A percentile compares a stretch with the other conserved stretches of the same genome.
Evolutionary conservation across 2,113 vertebrate genomes (phyloP).

Genomic region (Haemorhous mexicanus): DNA sequence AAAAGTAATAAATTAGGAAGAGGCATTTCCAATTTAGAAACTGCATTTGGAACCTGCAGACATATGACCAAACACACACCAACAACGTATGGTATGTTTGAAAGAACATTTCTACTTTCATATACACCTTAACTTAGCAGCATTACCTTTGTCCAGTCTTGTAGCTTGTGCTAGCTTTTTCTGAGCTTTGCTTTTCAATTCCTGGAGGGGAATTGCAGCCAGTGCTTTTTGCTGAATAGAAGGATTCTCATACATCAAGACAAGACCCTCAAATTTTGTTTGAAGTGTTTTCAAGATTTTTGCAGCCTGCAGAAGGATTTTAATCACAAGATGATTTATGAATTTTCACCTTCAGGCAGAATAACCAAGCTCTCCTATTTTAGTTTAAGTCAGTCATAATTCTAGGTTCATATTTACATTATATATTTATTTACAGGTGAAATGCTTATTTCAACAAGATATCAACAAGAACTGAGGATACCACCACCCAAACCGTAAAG

Average conservation of each 20-base stretch:
- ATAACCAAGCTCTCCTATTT: neutral
- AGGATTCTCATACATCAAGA: conserved; percentile 85
- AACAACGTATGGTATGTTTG: neutral
- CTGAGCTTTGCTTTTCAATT: conserved; percentile 76
- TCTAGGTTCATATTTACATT: neutral
- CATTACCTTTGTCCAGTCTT: conserved; percentile 83
- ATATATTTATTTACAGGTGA: neutral
- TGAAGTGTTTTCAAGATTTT: conserved; percentile 79
- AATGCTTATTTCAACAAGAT: neutral
- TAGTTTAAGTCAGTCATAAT: neutral
- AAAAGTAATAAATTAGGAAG: neutral
- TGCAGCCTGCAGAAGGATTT: conserved; percentile 63
- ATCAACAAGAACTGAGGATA: neutral
- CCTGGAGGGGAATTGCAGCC: conserved; percentile 78
- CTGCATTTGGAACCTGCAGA: neutral
- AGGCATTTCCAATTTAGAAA: neutral
- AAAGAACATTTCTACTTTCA: neutral
- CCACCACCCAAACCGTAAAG: neutral
- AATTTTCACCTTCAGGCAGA: neutral
- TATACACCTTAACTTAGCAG: neutral
- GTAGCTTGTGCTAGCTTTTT: conserved; percentile 77
- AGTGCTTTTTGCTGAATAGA: conserved; percentile 85
- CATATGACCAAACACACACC: neutral
- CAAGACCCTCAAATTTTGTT: conserved; percentile 82
- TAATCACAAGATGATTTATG: neutral